These are phyloP conservation scores for Microtus richardsoni DNA, from an alignment of 2,113 vertebrate genomes.

Conservation along the genomic window DNA sequence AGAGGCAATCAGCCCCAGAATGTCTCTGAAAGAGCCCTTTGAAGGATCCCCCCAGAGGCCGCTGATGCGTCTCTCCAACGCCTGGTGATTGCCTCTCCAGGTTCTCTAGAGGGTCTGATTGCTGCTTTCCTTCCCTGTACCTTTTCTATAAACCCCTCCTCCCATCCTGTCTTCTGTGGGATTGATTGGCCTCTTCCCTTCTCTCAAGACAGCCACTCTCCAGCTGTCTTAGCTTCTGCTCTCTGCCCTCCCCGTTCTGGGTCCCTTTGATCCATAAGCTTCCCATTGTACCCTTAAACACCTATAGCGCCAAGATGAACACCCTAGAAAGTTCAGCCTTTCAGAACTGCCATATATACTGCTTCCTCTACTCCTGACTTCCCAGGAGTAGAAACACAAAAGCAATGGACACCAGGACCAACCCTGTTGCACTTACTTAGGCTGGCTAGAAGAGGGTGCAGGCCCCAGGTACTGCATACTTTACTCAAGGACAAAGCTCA, in stretches of 20 bases:
- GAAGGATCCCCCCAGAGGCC: background rate
- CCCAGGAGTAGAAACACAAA: background rate
- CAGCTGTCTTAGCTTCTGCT: conserved; percentile 34
- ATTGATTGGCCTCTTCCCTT: background rate
- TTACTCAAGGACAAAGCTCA: conserved; percentile 70
- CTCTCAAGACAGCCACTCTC: background rate
- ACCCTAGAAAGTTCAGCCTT: conserved; percentile 3
- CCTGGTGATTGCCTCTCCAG: conserved; percentile 38
- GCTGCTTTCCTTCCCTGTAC: background rate
- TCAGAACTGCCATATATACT: background rate
- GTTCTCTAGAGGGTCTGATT: conserved; percentile 26
- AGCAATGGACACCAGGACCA: background rate
- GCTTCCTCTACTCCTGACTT: background rate
- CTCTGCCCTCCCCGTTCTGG: conserved; percentile 21
- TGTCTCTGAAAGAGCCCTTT: background rate
- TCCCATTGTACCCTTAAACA: background rate
- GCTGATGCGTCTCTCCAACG: background rate
- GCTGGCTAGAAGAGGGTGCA: background rate
- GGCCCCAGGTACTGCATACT: conserved; percentile 47
- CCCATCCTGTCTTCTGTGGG: background rate
- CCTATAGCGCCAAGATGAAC: background rate
- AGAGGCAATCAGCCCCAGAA: conserved; percentile 27
- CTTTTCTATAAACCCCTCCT: background rate
- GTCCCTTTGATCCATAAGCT: background rate
- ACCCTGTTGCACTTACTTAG: conserved; percentile 53